Base-by-base conservation (phyloP, 2,888 invertebrate species). In the Empis livida region DNA sequence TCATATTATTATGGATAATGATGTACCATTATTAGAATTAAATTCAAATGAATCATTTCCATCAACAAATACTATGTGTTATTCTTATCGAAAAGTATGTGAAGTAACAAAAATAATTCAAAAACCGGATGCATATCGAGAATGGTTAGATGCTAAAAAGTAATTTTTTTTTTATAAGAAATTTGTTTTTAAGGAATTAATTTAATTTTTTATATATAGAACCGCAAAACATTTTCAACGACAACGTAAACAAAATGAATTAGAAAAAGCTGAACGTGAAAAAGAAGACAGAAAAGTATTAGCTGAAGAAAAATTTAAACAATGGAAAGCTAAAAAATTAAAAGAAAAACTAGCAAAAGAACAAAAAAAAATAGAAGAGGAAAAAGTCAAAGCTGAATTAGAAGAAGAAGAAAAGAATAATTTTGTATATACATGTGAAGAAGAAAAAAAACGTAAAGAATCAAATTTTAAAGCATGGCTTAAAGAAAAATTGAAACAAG, bases 81-180 rank as follows among this genome's bases (percentile, higher is more conserved):
- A 49, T 56, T 53, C 54, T 30, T 60, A 54, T 51, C 55, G 55
- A 3, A 58, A 57, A 23, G 53, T 57, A 20, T 57, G 54, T 42
- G 58, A 59, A 46, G 54, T 53, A 1, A 53, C 51, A 4, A 59
- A 57, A 49, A 56, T 57, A 38, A 57, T 55, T 0, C 42, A 55
- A 17, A 56, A 59, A 35, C 61, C 61, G 0, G 57, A 64, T 20
- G 67, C 68, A 4, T 68, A 58, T 43, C 55, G 58, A 5, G 61
- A 57, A 8, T 68, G 67, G 67, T 54, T 56, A 5, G 61, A 61
- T 2, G 60, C 60, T 11, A 68, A 68, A 56, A 58, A 56, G 56
- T 56, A 43, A 10, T 41, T 6, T 10, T 32, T 17, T 17, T 35
- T n/a, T n/a, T n/a, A n/a, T n/a, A n/a, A n/a, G n/a, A n/a, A n/a